Base-by-base conservation (phyloP, 2,888 invertebrate genomes). In the Campaea margaritaria region DNA sequence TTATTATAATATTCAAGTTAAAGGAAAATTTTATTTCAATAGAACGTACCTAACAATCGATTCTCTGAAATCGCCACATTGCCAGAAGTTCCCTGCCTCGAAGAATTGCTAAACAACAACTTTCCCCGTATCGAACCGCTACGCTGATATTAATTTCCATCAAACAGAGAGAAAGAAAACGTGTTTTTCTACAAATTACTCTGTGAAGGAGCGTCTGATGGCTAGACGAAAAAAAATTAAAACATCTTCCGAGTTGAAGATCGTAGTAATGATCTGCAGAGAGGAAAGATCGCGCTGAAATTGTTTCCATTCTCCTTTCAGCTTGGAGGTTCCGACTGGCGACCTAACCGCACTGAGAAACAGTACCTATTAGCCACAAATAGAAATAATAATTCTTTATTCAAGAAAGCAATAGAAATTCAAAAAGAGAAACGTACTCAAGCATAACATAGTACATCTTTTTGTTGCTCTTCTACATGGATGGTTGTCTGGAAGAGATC, bases 261-360 rank as follows among this genome's bases (percentile, higher is more conserved):
- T 83, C 77, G 70, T 78, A 74, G 81, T 85, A 87, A 86, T 86
- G 85, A 86, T 86, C 84, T 82, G 75, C 76, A 70, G 79, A 65
- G 74, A 73, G 73, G 74, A 72, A 73, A 69, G 74, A 82, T 81
- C 78, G 82, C 74, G 77, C 75, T 78, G 78, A 81, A 81, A 86
- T 85, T 85, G 82, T 87, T 86, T 87, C 85, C 79, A 76, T 84
- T 84, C 83, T 83, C 76, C 75, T 79, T 79, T 76, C 72, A 74
- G 70, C 62, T 56, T 52, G 56, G 45, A 62, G 66, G 55, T 57
- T 55, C 61, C 52, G 58, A 62, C 46, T 46, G 41, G 54, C 42
- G 42, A 47, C 47, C 48, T 43, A 31, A 9, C 31, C 12, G 51
- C 48, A 43, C 12, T 48, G 12, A 3, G 41, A 54, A n/a, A 21